Percentiles rank a stretch among this genome's conserved stretches.
Conservation (phyloP, 1,140 invertebrate species). For the Aradophagus sp. region DNA sequence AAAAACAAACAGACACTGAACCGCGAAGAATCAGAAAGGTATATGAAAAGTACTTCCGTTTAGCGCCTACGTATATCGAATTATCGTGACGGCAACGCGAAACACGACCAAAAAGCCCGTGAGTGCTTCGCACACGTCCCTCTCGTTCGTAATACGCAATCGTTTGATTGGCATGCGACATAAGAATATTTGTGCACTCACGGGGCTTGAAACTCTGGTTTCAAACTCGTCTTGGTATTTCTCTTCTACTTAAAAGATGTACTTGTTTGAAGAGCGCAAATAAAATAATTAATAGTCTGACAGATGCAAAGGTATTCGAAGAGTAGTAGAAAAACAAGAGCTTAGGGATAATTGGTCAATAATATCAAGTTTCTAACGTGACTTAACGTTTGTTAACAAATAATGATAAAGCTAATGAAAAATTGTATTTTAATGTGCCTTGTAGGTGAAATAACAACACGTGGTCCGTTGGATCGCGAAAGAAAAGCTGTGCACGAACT, state of each 20-base stretch:
- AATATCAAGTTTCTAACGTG: too few relatives aligned
- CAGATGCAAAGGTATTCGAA: constrained; percentile 45
- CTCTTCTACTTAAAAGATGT: constrained; percentile 40
- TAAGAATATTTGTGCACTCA: constrained; percentile 68
- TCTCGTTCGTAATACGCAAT: constrained; percentile 29
- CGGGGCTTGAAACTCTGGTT: constrained; percentile 51
- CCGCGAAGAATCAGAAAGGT: constrained; percentile 32
- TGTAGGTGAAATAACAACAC: constrained; percentile 89
- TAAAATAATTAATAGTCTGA: constrained; percentile 43
- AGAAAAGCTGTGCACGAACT: constrained; percentile 84
- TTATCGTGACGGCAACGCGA: constrained; percentile 52
- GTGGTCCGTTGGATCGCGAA: constrained; percentile 89
- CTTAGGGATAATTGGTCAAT: too few relatives aligned
- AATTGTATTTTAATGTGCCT: not conserved
- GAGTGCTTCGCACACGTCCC: constrained; percentile 34
- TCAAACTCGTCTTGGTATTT: constrained; percentile 49
- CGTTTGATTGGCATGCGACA: constrained; percentile 71
- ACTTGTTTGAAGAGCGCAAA: constrained; percentile 47
- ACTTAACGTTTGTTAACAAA: too few relatives aligned
- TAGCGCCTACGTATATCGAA: constrained; percentile 48
- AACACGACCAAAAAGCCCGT: constrained; percentile 24
- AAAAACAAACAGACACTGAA: too few relatives aligned
- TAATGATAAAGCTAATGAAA: too few relatives aligned
- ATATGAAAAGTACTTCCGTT: constrained; percentile 48
- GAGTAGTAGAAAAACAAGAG: constrained; percentile 37